Evolutionary conservation across 2,113 vertebrate genomes (phyloP).

Genomic region (Oryzias woworae): DNA sequence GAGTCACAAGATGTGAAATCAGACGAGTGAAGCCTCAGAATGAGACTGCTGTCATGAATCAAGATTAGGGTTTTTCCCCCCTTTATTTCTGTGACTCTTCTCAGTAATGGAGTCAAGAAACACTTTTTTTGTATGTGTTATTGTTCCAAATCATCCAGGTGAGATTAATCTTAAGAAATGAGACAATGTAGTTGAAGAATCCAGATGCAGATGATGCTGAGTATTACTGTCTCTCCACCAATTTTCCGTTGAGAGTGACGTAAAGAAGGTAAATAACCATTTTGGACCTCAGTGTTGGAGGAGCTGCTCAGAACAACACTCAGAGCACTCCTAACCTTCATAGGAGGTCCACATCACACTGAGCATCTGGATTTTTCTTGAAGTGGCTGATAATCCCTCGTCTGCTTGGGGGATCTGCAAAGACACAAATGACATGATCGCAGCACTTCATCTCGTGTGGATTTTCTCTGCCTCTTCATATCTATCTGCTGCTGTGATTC

Average conservation of each 20-base stretch:
- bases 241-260: slow-evolving; percentile 37
- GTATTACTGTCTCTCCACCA: background rate
- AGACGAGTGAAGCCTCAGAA: slow-evolving; percentile 20
- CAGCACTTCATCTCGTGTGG: slow-evolving; percentile 40
- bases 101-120: slow-evolving; percentile 59
- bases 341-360: slow-evolving; percentile 21
- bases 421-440: slow-evolving; percentile 54
- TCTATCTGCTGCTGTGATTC: slow-evolving; percentile 40
- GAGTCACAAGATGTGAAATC: slow-evolving; percentile 14
- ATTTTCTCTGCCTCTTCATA: slow-evolving; percentile 40
- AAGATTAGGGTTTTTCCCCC: slow-evolving; percentile 3
- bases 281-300: slow-evolving; percentile 4
- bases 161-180: too few relatives aligned
- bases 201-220: background rate
- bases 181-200: background rate
- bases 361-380: slow-evolving; percentile 10
- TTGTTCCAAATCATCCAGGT: too few relatives aligned
- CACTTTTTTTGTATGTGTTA: slow-evolving; percentile 60
- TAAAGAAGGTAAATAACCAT: slow-evolving; percentile 36
- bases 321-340: slow-evolving; percentile 51
- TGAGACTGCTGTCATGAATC: slow-evolving; percentile 28
- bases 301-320: slow-evolving; percentile 14
- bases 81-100: slow-evolving; percentile 25
- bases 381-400: slow-evolving; percentile 37
- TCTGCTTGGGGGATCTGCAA: slow-evolving; percentile 22